Base-by-base conservation (phyloP, 2,797 vertebrate genomes). In the Tarsius wallacei region DNA sequence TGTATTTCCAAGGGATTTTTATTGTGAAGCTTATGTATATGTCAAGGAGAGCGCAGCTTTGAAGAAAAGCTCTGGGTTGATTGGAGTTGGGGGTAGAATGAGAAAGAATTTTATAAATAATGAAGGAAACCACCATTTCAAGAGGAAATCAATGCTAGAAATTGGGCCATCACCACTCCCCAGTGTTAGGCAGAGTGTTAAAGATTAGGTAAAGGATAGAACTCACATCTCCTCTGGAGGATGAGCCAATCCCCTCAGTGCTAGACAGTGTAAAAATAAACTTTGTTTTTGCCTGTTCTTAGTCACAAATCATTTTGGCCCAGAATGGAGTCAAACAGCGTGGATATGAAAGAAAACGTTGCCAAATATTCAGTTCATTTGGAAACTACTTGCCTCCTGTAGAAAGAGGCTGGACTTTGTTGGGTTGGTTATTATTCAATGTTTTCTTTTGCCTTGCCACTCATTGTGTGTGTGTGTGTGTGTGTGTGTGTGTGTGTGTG, bases 121-220 rank as follows among this genome's bases (percentile, higher is more conserved):
- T 13, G 53, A 53, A 59, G n/a, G 16, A 82, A 93, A 70, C 16
- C 55, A 71, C 3, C 31, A 31, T 95, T 78, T 81, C 28, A 19
- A 91, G 17, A 77, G 33, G 42, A 93, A 87, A 47, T 57, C 33
- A 12, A 26, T 12, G 33, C 33, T 87, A 36, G 49, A 70, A 66
- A 87, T n/a, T 68, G 63, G 49, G 42, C 4, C 42, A 19, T 70
- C 0, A 0, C 10, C 66, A 33, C 24, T 51, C 2, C 17, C 36
- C 36, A 33, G 31, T 13, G 16, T 59, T 68, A 59, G 49, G 9
- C 24, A 85, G n/a, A 86, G 49, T 33, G 24, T 31, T 66, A 16
- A 82, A 76, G 14, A 64, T 90, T 70, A 94, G 49, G 93, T 24
- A 80, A 47, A 53, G 22, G 22, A 89, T 78, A 51, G 90, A 70